phyloP scores from a whole-genome alignment of 2,113 vertebrate genomes.

The Colistium nudipinnis region DNA sequence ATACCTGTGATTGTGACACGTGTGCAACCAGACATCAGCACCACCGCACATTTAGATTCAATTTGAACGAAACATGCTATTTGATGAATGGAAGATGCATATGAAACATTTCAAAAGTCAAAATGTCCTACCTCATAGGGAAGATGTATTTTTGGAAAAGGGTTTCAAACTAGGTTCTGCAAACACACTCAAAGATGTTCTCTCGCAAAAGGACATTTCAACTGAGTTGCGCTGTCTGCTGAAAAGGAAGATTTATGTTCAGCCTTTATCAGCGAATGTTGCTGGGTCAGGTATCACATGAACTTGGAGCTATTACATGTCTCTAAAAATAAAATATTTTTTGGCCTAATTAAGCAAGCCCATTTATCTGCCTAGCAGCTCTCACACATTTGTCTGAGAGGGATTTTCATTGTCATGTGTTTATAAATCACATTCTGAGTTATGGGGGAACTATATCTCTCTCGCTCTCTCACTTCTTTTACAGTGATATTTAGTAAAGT shows the following conservation, averaged over 20 bases:
- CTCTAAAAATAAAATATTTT: background rate
- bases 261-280: background rate
- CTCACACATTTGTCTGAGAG: too few relatives aligned
- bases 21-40: too few relatives aligned
- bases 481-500: too few relatives aligned
- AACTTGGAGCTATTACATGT: background rate
- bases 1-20: too few relatives aligned
- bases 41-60: background rate
- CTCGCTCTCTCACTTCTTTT: too few relatives aligned
- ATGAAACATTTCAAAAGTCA: background rate
- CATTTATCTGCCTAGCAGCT: background rate
- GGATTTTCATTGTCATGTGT: too few relatives aligned
- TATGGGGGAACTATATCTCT: too few relatives aligned
- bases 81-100: conserved; percentile 1
- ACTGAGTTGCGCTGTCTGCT: background rate
- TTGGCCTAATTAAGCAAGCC: background rate
- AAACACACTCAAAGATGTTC: background rate
- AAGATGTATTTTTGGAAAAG: background rate
- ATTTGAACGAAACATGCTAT: background rate
- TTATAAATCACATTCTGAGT: too few relatives aligned
- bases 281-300: background rate
- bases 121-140: background rate
- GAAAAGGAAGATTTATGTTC: conserved; percentile 8
- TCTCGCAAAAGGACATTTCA: background rate
- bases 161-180: too few relatives aligned